A percentile compares a stretch with the other conserved stretches of the same genome.
Conservation (phyloP, 2,888 invertebrate genomes). For the Drosophila histrio region DNA sequence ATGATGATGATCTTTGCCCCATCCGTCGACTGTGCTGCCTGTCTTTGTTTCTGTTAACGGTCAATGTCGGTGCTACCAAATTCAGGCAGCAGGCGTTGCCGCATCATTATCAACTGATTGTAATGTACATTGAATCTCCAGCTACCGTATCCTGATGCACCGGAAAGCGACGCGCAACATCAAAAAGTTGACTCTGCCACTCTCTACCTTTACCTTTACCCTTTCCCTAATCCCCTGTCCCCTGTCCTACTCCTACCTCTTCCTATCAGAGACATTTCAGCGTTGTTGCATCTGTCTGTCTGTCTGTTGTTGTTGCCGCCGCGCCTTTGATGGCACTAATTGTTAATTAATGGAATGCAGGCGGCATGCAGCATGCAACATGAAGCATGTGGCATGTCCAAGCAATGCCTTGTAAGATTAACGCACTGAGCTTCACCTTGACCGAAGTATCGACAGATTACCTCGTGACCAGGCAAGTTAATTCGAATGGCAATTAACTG, state of each 20-base stretch:
- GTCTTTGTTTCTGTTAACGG: slow-evolving; percentile 52
- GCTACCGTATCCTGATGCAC: slow-evolving; percentile 69
- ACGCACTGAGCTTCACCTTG: slow-evolving; percentile 13
- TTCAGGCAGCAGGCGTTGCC: slow-evolving; percentile 63
- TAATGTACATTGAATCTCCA: slow-evolving; percentile 26
- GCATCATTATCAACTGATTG: slow-evolving; percentile 71
- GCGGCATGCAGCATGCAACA: slow-evolving; percentile 39
- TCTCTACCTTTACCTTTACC: background rate
- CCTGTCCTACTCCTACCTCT: background rate
- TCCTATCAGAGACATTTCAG: slow-evolving; percentile 4
- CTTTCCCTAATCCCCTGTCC: background rate
- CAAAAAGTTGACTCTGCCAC: slow-evolving; percentile 7
- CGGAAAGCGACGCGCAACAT: slow-evolving; percentile 49
- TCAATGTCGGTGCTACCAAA: slow-evolving; percentile 35
- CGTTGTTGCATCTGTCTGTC: slow-evolving; percentile 7
- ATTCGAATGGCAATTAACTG: slow-evolving; percentile 30
- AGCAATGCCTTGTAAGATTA: slow-evolving; percentile 44
- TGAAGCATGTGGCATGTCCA: slow-evolving; percentile 42
- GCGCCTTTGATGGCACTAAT: slow-evolving; percentile 68
- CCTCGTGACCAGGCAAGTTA: slow-evolving; percentile 5
- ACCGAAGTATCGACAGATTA: slow-evolving; percentile 7
- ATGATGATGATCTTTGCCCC: slow-evolving; percentile 42
- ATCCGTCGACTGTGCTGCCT: slow-evolving; percentile 5
- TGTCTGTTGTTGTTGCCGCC: slow-evolving; percentile 31
- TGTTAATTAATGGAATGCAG: slow-evolving; percentile 75